Conservation (phyloP, 2,113 vertebrate genomes). For the Mustela lutreola region DNA sequence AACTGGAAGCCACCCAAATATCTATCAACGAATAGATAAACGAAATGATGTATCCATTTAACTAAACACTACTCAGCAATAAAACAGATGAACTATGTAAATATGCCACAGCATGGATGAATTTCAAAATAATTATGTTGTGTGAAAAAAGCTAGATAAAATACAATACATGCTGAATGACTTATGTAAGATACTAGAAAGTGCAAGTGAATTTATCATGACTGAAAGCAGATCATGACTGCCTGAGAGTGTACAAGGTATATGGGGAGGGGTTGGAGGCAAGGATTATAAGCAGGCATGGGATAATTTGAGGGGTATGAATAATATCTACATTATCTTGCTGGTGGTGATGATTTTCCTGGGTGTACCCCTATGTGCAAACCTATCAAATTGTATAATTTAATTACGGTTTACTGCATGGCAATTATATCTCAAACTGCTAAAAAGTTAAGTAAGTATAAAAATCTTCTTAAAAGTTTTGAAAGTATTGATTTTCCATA, state of each 20-base stretch:
- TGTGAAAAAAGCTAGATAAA: not conserved
- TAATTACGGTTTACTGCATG: not conserved
- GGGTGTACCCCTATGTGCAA: not conserved
- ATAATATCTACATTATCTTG: not conserved
- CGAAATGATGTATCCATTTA: not conserved
- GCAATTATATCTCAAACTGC: not conserved
- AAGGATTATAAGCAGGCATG: not conserved
- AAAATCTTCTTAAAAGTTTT: not conserved
- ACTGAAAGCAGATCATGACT: not conserved
- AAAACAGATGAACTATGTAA: not conserved
- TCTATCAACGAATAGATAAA: not conserved
- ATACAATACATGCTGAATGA: not conserved
- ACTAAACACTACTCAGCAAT: not conserved
- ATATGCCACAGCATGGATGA: not conserved
- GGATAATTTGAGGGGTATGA: not conserved
- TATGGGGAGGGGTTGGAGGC: no score
- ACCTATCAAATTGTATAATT: not conserved
- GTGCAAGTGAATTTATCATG: not conserved
- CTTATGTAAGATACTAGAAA: not conserved
- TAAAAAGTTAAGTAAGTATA: not conserved
- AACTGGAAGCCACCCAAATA: not conserved
- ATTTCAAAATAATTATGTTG: not conserved
- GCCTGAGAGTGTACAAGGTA: not conserved
- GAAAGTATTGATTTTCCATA: slow-evolving; percentile 30
- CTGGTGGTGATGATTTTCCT: not conserved